Base-by-base conservation (phyloP, 2,888 invertebrate genomes). In the Keiferia lycopersicella region DNA sequence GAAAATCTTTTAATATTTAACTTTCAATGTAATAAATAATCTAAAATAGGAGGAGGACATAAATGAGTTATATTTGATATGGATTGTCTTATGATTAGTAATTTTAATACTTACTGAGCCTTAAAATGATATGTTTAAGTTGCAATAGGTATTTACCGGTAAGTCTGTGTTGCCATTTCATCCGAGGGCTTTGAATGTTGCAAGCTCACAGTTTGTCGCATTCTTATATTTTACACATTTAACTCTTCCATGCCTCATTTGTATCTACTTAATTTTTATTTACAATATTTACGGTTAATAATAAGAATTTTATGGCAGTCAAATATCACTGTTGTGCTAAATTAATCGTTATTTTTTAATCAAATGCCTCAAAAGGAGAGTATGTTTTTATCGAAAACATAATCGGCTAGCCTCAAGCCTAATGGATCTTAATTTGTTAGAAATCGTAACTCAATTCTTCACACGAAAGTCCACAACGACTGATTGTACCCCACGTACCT, bases 101-200 rank as follows among this genome's bases (percentile, higher is more conserved):
- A 26, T 34, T 34, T 57, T 30, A 45, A 0, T 62, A 51, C 11
- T 18, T 22, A 50, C 58, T 8, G 59, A 65, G 60, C 18, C 61
- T 63, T 61, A 41, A 61, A 62, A 57, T 63, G 65, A 66, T 66
- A 66, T 66, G 65, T 66, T 57, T 66, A 39, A 48, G 48, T 62
- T 26, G 26, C 26, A 60, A 20, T 39, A 10, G 58, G 38, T 38
- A 10, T 8, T n/a, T n/a, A n/a, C 12, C 10, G 26, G 26, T 20
- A 41, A 11, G 22, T 51, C 7, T 51, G 20, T 20, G 12, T 20
- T 51, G 51, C 12, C 20, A 18, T 20, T 16, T 20, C 3, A 11
- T 51, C 51, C 51, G 18, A 22, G 34, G n/a, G 8, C 2, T n/a
- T 56, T 53, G 22, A 26, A 12, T 4, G n/a, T 45, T 45, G 3